A percentile compares a stretch with the other conserved stretches of the same genome.
Conservation (phyloP, 2,113 vertebrate genomes). For the Nothobranchius furzeri region DNA sequence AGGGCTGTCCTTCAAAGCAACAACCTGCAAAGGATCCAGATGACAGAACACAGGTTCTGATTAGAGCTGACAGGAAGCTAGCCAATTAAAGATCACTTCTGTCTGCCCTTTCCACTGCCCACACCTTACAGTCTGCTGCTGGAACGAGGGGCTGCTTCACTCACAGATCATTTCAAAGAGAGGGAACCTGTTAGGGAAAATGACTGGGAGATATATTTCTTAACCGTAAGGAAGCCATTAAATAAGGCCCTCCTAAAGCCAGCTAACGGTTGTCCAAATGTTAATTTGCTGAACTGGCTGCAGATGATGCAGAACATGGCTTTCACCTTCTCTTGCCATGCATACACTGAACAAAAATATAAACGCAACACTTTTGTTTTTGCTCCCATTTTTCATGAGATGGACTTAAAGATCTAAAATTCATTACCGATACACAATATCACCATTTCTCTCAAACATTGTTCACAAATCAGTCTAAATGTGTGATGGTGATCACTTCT, state of each 20-base stretch:
- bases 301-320: slow-evolving; percentile 77
- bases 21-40: slow-evolving; percentile 58
- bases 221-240: slow-evolving; percentile 56
- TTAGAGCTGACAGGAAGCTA: slow-evolving; percentile 58
- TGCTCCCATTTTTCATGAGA: too few species aligned
- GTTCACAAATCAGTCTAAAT: too few species aligned
- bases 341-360: slow-evolving; percentile 35
- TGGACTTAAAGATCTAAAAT: too few species aligned
- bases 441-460: too few species aligned
- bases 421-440: too few species aligned
- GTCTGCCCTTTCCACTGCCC: slow-evolving; percentile 57
- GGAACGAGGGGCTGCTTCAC: slow-evolving; percentile 25
- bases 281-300: slow-evolving; percentile 72
- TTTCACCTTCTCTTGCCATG: slow-evolving; percentile 70
- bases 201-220: slow-evolving; percentile 41
- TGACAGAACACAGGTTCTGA: slow-evolving; percentile 66
- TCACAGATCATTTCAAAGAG: slow-evolving; percentile 51
- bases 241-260: slow-evolving; percentile 45
- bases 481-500: too few species aligned
- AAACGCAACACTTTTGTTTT: too few species aligned
- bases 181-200: slow-evolving; percentile 44
- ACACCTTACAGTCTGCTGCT: slow-evolving; percentile 46
- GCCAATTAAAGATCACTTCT: slow-evolving; percentile 73
- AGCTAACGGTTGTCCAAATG: slow-evolving; percentile 69
- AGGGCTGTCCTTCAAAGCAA: slow-evolving; percentile 57